Base-by-base conservation (phyloP, 2,888 invertebrate species). In the Griposia aprilina region DNA sequence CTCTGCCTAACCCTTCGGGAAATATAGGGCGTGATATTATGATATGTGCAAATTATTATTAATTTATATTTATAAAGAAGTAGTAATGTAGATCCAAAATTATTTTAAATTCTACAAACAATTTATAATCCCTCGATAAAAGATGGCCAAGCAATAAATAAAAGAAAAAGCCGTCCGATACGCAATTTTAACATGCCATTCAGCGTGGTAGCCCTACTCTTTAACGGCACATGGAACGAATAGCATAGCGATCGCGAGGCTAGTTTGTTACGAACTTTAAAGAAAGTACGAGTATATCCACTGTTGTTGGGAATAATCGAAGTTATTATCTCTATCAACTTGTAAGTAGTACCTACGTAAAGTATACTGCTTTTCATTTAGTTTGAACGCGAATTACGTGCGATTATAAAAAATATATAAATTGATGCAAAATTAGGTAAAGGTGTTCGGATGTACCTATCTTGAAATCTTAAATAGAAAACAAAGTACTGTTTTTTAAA, bases 181-280 rank as follows among this genome's bases (percentile, higher is more conserved):
- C 48, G 66, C 67, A n/a, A n/a, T n/a, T n/a, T 30, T 8, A 20
- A 55, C 15, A 60, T 78, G 66, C 17, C 26, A 59, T 48, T 73
- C 48, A 6, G 23, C 55, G 60, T 77, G 63, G 48, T 82, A 84
- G 52, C 78, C 80, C 82, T 84, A 80, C 81, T 80, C 81, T 80
- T 78, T 79, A 87, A 89, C 78, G 77, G 80, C 84, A 76, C 74
- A 73, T 80, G 76, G 69, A 86, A 68, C 65, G 59, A 76, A 81
- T 76, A 74, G 81, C 83, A 73, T 69, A 77, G 78, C 85, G 77
- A 87, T 89, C 82, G 87, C 79, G 85, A 81, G 79, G 78, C 71
- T 83, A 82, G 84, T 87, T 80, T 88, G 85, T 85, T 82, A 83
- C 78, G 63, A 88, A 89, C 86, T 88, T 89, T 82, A 82, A 83